Evolutionary conservation across 1,140 invertebrate species (phyloP).

Genomic region (Maniola jurtina): DNA sequence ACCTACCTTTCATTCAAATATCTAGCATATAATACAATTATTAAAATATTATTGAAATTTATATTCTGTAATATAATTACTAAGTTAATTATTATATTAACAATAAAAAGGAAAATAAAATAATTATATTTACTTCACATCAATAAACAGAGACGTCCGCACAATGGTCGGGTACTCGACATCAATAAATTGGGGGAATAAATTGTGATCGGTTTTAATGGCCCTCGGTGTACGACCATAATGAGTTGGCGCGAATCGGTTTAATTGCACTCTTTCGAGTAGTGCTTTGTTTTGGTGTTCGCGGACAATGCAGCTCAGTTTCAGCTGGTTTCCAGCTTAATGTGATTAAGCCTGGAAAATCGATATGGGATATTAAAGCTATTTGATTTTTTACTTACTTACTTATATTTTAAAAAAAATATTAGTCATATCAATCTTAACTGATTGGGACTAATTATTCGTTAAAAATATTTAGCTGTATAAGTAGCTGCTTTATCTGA

Average conservation of each 20-base stretch:
- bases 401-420: background rate
- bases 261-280: conserved; percentile 33
- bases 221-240: conserved; percentile 23
- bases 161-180: background rate
- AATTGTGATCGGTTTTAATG: background rate
- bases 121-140: background rate
- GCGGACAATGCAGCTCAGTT: conserved; percentile 6
- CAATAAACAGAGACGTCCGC: background rate
- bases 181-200: conserved; percentile 3
- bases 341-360: background rate
- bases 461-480: too few species aligned
- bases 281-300: conserved; percentile 11
- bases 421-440: too few species aligned
- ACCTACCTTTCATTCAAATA: too few species aligned
- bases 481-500: too few species aligned
- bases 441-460: too few species aligned
- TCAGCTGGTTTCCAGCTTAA: background rate
- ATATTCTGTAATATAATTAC: too few species aligned
- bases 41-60: too few species aligned
- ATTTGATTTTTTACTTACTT: background rate
- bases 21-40: too few species aligned
- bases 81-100: conserved; percentile 3
- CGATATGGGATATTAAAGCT: background rate
- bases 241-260: conserved; percentile 27
- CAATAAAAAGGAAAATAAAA: background rate